Percentiles rank a stretch among this genome's conserved stretches.
These are phyloP conservation scores for Cynopterus brachyotis DNA, from an alignment of 2,113 vertebrate genomes.

Conservation along the genomic window DNA sequence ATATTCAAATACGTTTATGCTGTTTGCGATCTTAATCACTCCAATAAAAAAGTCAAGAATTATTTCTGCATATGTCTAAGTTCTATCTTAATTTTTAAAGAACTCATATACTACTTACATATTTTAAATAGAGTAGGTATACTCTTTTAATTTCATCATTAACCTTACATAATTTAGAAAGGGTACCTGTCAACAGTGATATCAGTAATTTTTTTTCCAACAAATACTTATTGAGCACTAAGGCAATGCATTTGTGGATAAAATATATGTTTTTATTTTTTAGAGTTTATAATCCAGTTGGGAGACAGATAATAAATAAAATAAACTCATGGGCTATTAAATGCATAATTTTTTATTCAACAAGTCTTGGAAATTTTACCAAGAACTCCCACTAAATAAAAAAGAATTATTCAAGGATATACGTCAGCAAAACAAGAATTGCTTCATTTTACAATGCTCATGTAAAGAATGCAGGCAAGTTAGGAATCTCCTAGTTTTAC, in stretches of 20 bases:
- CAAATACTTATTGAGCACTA: neutral
- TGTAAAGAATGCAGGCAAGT: neutral
- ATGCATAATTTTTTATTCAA: conserved; percentile 1
- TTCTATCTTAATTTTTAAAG: conserved; percentile 48
- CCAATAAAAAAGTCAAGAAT: neutral
- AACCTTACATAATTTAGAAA: neutral
- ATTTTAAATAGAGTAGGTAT: neutral
- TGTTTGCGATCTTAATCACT: conserved; percentile 25
- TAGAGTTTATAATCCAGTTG: neutral
- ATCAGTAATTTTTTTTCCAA: neutral
- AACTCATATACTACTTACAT: neutral
- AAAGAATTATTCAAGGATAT: neutral
- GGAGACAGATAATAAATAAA: neutral
- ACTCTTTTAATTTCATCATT: neutral
- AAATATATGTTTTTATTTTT: neutral
- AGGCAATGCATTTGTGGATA: neutral
- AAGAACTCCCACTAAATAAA: neutral
- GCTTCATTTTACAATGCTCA: neutral
- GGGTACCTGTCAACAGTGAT: neutral
- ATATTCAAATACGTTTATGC: neutral
- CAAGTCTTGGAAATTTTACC: neutral
- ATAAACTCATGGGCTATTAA: neutral
- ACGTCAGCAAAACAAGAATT: neutral
- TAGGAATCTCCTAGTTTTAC: neutral
- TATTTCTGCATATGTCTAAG: neutral